Conservation (phyloP, 2,797 vertebrate genomes). For the Oophaga sylvatica region DNA sequence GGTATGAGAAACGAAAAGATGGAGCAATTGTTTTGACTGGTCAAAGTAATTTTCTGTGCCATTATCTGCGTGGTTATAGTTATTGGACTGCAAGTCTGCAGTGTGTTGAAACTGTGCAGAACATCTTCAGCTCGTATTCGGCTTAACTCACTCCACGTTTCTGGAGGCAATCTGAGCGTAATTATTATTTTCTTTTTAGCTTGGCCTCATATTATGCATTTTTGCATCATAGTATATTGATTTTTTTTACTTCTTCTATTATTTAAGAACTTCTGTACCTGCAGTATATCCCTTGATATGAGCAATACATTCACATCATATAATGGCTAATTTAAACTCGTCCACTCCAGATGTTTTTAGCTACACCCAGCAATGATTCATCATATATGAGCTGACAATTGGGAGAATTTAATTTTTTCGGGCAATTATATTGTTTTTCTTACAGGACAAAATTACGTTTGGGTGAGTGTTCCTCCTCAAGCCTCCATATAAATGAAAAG, state of each 20-base stretch:
- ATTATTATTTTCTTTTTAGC: not conserved
- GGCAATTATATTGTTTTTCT: no score
- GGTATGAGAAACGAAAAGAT: constrained; percentile 70
- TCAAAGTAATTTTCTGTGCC: constrained; percentile 65
- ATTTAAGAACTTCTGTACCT: not conserved
- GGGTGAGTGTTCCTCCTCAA: no score
- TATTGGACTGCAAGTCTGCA: constrained; percentile 37
- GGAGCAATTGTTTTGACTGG: constrained; percentile 67
- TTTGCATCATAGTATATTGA: not conserved
- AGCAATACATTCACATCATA: not conserved
- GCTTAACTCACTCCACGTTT: not conserved
- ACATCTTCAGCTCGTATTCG: not conserved
- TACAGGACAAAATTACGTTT: no score
- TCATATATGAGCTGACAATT: no score
- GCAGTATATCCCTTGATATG: not conserved
- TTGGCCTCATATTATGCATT: not conserved
- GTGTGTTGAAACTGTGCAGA: constrained; percentile 4
- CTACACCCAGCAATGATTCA: not conserved
- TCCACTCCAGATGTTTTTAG: not conserved
- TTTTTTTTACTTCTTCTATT: not conserved
- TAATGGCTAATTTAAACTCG: not conserved
- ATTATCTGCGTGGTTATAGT: constrained; percentile 46
- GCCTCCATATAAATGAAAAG: not conserved
- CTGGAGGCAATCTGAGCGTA: not conserved
- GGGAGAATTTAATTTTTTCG: no score